Evolutionary conservation across 64 coral and sea anemone genomes (phyloP).

Genomic region (Porites australiensis): DNA sequence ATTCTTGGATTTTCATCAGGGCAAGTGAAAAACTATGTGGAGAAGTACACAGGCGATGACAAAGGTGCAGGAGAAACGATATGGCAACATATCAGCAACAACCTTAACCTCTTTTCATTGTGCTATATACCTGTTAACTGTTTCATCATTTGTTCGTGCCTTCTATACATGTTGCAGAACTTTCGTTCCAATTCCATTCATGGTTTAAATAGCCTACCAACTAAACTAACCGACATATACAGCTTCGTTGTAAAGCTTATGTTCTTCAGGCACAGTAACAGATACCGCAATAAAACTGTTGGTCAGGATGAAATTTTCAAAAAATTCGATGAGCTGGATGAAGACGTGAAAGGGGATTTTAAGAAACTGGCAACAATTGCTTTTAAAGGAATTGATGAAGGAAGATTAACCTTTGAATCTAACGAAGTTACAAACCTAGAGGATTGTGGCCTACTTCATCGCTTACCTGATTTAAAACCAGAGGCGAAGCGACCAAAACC

Average conservation of each 20-base stretch:
- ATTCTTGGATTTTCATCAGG: conserved; percentile 71
- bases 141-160: conserved; percentile 62
- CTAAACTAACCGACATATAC: conserved; percentile 48
- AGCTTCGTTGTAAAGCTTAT: background rate
- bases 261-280: background rate
- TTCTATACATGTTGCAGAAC: background rate
- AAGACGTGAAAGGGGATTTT: conserved; percentile 13
- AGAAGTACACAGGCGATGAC: conserved; percentile 37
- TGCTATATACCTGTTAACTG: conserved; percentile 78
- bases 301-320: background rate
- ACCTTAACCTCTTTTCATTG: conserved; percentile 52
- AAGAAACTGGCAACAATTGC: conserved; percentile 35
- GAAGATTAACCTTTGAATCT: conserved; percentile 37
- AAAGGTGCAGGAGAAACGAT: background rate
- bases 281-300: background rate
- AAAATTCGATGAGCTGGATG: background rate
- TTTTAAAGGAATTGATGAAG: conserved; percentile 23
- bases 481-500: background rate
- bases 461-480: conserved; percentile 26
- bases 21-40: conserved; percentile 67
- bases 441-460: conserved; percentile 69
- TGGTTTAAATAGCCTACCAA: background rate
- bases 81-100: conserved; percentile 14
- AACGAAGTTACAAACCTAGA: conserved; percentile 14
- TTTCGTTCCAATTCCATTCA: background rate